Evolutionary conservation across 1,140 invertebrate species (phyloP), one percentile per base, ranked within the genome.

Genomic region (Alviniconcha marisindica): DNA sequence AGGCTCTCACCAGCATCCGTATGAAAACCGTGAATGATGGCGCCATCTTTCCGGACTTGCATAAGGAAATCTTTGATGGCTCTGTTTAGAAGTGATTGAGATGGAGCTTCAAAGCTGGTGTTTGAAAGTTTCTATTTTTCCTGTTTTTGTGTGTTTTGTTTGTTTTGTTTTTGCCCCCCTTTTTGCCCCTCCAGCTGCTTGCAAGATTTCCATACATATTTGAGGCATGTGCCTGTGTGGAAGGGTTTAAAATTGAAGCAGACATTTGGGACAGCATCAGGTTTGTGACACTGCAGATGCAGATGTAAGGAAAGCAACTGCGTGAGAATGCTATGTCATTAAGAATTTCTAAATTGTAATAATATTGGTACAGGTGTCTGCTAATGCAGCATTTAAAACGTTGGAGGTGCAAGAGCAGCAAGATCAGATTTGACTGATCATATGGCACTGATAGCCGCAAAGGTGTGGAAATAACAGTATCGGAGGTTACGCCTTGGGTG

Each of bases 1-100:
- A 84, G 79, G 88, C 87, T 2, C 83, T 92, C n/a, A 91, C 90
- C 77, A 89, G 83, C 80, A 91, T 92, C 86, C 90, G 90, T 82
- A 91, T 92, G 89, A 87, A 84, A 5, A 18, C 63, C 28, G 7
- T 66, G 28, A 28, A 28, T 3, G 5, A 5, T 5, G 69, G 81
- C 83, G 24, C 88, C 88, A 1, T 87, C 40, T 92, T 91, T 44
- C 90, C 91, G 33, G 85, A 82, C 0, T 82, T 92, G 36, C 91
- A 91, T 77, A 83, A 89, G 82, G 91, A 92, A 84, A 88, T 92
- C 24, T 92, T 54, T 60, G 77, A 78, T 40, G 36, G 38, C 33
- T 38, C 28, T 36, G 24, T 28, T 24, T 78, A 31, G 38, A 18
- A 40, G 44, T 7, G n/a, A n/a, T n/a, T n/a, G n/a, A n/a, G n/a